Evolutionary conservation across 1,140 invertebrate species (phyloP), one percentile per base, ranked within the genome.

Genomic region (Drosophila obscura): DNA sequence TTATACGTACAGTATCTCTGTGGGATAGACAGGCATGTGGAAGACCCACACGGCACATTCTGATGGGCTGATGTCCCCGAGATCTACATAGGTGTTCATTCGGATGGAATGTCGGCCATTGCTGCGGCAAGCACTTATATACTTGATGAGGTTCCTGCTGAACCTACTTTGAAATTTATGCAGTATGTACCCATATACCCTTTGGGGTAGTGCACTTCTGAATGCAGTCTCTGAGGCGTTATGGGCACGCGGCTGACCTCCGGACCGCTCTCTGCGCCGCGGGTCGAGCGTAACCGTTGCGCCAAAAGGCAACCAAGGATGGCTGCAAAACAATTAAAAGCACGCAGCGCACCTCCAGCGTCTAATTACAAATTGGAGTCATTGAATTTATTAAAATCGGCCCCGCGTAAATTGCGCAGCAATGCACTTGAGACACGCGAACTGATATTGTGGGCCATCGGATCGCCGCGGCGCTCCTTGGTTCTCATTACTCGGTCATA

Each of bases 261-360:
- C 74, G 67, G 52, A 39, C 35, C 31, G 56, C 48, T 48, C 53
- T 61, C 67, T 62, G 66, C 58, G 67, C 28, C 45, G 64, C 56
- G 87, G 88, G 87, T 90, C 87, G 65, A 90, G 87, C 88, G 77
- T 58, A 90, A 90, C 87, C 88, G 87, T 90, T 90, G 79, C 87
- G 87, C 87, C 87, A 90, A 90, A 83, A 88, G 73, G 77, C 87
- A 90, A 67, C 88, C 80, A 90, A 90, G 87, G 88, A 90, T 90
- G 88, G 69, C 71, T 76, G 65, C 84, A 80, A 73, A 87, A 80
- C 87, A 90, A 90, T 90, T 90, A 90, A 82, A 80, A 90, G 80
- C 84, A 88, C 84, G 83, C 83, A 89, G 83, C 65, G 74, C 74
- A 88, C 78, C 83, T 83, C 81, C 75, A 77, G 80, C 84, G 80